Base-by-base conservation (phyloP, 2,113 vertebrate genomes). In the Muntiacus muntjak region DNA sequence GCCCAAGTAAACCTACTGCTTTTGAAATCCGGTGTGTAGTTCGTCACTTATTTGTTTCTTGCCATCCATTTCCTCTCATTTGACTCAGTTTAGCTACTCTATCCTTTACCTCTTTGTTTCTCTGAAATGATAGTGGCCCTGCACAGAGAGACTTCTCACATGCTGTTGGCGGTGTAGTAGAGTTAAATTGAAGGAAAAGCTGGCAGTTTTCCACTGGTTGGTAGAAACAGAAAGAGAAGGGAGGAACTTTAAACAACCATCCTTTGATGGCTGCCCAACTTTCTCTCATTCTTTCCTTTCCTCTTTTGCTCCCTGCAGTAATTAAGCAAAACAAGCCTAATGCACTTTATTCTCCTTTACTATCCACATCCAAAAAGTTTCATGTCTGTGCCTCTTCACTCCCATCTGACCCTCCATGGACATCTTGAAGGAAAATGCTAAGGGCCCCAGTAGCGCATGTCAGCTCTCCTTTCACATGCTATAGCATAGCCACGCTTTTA, bases 291-390 rank as follows among this genome's bases (percentile, higher is more conserved):
- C 50, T 84, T 14, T 45, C 76, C 47, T 95, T 85, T 40, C 62
- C 55, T 96, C 60, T 76, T 74, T 45, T 83, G 43, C 13, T 90
- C 5, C 26, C 26, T 52, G 50, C 21, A 81, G 47, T 87, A 45
- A 83, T 74, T 89, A 83, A 97, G 14, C 43, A 95, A 95, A 83
- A 25, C 79, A 97, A 17, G 33, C 33, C n/a, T 13, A 87, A 64
- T 23, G 1, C 15, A 79, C 28, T 62, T 93, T 36, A 10, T 64
- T 67, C 6, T 88, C 13, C 36, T 76, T 89, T 36, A 93, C 83
- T 64, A 52, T 67, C 33, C 33, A 87, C 84, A 85, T 76, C 58
- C n/a, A 21, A 57, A 95, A 86, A 7, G 7, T 84, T 94, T 74
- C 36, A 25, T 87, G 25, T 50, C 15, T 26, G 2, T 81, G 36